These are phyloP conservation scores for Drosophila percnosoma DNA, from an alignment of 2,888 invertebrate species.

Conservation along the genomic window DNA sequence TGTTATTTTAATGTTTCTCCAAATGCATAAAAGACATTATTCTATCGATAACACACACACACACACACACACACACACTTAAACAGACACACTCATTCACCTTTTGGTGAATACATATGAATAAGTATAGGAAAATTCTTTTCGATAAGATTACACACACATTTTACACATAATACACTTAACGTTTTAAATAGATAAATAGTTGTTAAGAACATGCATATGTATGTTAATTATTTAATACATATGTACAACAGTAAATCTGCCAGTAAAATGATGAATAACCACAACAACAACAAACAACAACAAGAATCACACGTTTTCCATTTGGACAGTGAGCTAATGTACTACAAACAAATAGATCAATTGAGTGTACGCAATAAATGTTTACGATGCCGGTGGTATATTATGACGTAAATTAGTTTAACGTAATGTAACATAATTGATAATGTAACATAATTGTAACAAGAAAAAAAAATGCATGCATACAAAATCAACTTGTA, in stretches of 20 bases:
- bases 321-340: constrained; percentile 79
- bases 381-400: constrained; percentile 59
- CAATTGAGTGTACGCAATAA: constrained; percentile 63
- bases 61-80: constrained; percentile 18
- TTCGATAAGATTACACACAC: constrained; percentile 15
- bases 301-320: constrained; percentile 79
- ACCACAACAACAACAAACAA: constrained; percentile 45
- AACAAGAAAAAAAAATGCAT: constrained; percentile 16
- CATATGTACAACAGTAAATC: constrained; percentile 63
- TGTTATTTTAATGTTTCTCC: constrained; percentile 64
- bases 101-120: background rate
- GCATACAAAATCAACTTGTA: constrained; percentile 45
- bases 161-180: constrained; percentile 18
- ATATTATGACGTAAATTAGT: constrained; percentile 60
- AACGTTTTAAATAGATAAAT: constrained; percentile 46
- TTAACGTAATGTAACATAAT: constrained; percentile 43
- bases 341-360: constrained; percentile 75
- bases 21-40: constrained; percentile 72
- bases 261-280: constrained; percentile 68
- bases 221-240: constrained; percentile 22
- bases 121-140: constrained; percentile 2
- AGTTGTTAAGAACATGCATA: constrained; percentile 8
- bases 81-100: constrained; percentile 9
- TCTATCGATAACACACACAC: constrained; percentile 46
- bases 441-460: constrained; percentile 24